A percentile compares a stretch with the other conserved stretches of the same genome.
phyloP scores from a whole-genome alignment of 2,113 vertebrate species.

The Notothenia rossii region DNA sequence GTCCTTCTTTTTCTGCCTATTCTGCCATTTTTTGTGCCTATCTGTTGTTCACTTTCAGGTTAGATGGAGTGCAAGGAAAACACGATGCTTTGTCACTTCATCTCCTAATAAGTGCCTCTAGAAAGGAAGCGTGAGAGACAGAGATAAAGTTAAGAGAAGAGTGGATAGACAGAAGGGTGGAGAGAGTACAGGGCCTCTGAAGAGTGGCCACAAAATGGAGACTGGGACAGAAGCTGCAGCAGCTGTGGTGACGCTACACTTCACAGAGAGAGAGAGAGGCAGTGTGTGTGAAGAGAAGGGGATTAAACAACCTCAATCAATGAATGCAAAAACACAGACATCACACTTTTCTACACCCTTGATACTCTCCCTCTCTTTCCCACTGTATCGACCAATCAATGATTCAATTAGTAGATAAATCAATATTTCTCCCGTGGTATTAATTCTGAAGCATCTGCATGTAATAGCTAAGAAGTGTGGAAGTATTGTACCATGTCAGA shows the following conservation, averaged over 20 bases:
- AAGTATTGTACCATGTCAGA: neutral
- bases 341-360: conserved; percentile 43
- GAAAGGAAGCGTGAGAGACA: conserved; percentile 29
- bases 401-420: neutral
- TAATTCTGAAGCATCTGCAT: neutral
- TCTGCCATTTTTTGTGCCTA: conserved; percentile 65
- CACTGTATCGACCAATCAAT: conserved; percentile 31
- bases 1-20: conserved; percentile 71
- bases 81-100: conserved; percentile 68
- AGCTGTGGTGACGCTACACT: conserved; percentile 76
- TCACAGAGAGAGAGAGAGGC: conserved; percentile 61
- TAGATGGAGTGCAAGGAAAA: conserved; percentile 65
- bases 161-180: conserved; percentile 32
- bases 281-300: conserved; percentile 50
- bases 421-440: neutral
- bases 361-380: conserved; percentile 2
- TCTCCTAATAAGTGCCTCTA: conserved; percentile 68
- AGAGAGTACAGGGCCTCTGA: conserved; percentile 57
- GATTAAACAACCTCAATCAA: conserved; percentile 71
- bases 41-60: conserved; percentile 67
- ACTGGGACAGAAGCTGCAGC: conserved; percentile 75
- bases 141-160: conserved; percentile 55
- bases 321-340: conserved; percentile 56
- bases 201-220: conserved; percentile 83
- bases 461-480: neutral